These are phyloP conservation scores for Rhea pennata DNA, from an alignment of 2,113 vertebrate species.

Conservation along the genomic window DNA sequence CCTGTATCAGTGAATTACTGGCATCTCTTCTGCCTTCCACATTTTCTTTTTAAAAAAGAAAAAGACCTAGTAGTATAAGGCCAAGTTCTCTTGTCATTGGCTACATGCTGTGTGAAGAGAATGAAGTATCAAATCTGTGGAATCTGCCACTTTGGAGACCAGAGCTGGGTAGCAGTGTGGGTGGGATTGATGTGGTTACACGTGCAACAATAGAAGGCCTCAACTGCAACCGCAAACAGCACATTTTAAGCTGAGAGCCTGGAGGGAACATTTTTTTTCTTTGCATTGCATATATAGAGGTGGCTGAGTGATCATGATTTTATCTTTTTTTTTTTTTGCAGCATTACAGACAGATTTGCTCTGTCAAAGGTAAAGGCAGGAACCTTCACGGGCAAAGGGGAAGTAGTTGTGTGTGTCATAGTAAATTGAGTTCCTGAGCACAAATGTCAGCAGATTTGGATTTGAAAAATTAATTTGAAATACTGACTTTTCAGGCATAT, in stretches of 20 bases:
- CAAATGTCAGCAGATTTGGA: neutral
- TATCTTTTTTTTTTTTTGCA: neutral
- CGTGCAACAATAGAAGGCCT: neutral
- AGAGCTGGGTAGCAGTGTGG: neutral
- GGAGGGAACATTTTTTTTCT: neutral
- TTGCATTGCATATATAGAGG: neutral
- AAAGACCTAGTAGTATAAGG: neutral
- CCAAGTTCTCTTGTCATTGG: neutral
- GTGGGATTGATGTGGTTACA: neutral
- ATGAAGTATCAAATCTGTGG: neutral
- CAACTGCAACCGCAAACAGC: neutral
- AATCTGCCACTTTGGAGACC: neutral
- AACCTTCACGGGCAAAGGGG: neutral
- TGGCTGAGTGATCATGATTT: neutral
- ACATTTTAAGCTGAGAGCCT: neutral
- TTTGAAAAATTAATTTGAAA: neutral
- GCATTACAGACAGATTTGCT: neutral
- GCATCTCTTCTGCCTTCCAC: neutral
- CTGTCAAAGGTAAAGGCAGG: neutral
- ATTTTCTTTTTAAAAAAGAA: neutral
- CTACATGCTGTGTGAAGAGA: too few relatives aligned
- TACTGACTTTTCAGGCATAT: neutral
- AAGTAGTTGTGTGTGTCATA: neutral
- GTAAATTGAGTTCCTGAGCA: neutral
- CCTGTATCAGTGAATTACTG: neutral